Evolutionary conservation across 2,797 vertebrate species (phyloP), one percentile per base, ranked within the genome.

Genomic region (Liasis olivaceus): DNA sequence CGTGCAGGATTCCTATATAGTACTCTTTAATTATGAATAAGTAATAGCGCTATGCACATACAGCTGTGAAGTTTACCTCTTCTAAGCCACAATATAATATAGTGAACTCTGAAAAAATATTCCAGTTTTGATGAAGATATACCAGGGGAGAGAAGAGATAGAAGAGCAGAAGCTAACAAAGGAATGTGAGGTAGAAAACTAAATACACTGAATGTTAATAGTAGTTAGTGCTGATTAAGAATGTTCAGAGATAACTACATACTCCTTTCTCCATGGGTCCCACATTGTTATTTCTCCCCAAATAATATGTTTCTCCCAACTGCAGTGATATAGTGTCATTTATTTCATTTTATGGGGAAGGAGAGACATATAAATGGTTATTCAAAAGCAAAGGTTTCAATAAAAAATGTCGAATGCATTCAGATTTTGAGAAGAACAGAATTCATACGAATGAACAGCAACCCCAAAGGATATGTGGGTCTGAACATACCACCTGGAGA

Each of bases 361-460:
- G 60, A 90, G 93, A 89, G 92, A 94, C 92, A 95, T 93, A 94
- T 93, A 88, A 89, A 20, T 8, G 63, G 72, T 4, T 89, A 93
- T 94, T 95, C 94, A 94, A 91, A 96, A 88, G 91, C 89, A 86
- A 95, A 96, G 89, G 66, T 92, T 96, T 95, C 94, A 95, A 95
- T 96, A 95, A 94, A 92, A 93, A 96, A 90, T 59, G 42, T 94
- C 95, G 89, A 95, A 93, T 92, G 59, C 86, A 95, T 95, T 86
- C 94, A 95, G 94, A 91, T 89, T 90, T 85, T 93, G 56, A 89
- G 88, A 89, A 92, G 64, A 91, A 89, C 89, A 93, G 90, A 95
- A 91, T 94, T 93, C 91, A 95, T 97, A 95, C 94, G 94, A 96
- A 93, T 94, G 96, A 95, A 95, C 95, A 94, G 95, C 95, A 94